Conservation (phyloP, 2,797 vertebrate species). For the Ptychadena robeensis region DNA sequence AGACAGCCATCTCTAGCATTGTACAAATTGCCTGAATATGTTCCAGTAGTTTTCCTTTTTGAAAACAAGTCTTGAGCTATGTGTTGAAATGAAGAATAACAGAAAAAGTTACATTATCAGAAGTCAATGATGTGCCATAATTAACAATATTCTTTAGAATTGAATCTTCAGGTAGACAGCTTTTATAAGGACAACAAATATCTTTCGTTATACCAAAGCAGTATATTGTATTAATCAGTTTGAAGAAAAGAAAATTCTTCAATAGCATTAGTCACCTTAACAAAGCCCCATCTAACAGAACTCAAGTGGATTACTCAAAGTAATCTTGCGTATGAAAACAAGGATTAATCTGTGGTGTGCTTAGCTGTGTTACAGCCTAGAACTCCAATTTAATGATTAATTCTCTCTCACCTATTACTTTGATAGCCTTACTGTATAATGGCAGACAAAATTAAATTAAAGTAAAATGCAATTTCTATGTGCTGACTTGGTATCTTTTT, state of each 20-base stretch:
- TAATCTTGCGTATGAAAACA: constrained; percentile 56
- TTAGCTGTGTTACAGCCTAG: constrained; percentile 19
- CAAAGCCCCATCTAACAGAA: constrained; percentile 34
- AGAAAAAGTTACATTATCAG: not conserved
- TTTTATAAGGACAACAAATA: constrained; percentile 18
- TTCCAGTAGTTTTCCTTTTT: no score
- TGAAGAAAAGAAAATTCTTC: constrained; percentile 2
- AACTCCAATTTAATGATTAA: constrained; percentile 39
- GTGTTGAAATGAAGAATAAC: not conserved
- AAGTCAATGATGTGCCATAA: not conserved
- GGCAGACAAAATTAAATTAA: constrained; percentile 5
- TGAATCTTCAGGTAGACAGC: constrained; percentile 12
- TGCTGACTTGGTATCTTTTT: not conserved
- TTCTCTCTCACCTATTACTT: constrained; percentile 38
- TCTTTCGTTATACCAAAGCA: constrained; percentile 7
- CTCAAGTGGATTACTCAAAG: constrained; percentile 55
- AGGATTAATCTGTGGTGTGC: constrained; percentile 30
- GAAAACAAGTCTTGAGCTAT: not conserved
- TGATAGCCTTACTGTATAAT: constrained; percentile 22
- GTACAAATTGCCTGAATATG: not conserved
- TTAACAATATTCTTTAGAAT: constrained; percentile 1
- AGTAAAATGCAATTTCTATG: not conserved
- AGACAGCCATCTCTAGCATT: not conserved
- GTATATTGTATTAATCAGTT: constrained; percentile 1
- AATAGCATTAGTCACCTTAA: constrained; percentile 33